Conservation (phyloP, 2,113 vertebrate genomes). For the Dascyllus trimaculatus region DNA sequence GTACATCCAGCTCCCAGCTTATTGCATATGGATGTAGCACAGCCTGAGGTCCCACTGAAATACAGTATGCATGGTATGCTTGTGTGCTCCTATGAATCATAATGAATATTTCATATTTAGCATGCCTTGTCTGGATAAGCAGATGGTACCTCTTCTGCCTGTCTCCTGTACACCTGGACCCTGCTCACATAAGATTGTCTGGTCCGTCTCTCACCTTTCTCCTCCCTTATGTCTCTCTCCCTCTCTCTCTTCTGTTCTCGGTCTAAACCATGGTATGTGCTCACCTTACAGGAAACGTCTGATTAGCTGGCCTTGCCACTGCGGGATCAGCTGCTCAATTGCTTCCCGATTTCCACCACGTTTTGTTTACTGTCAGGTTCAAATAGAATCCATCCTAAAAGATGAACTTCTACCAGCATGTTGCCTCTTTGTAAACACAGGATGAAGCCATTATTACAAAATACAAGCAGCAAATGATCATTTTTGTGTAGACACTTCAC, state of each 20-base stretch:
- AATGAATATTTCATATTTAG: slow-evolving; percentile 77
- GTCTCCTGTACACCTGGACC: slow-evolving; percentile 73
- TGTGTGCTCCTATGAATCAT: slow-evolving; percentile 57
- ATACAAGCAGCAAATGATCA: no score
- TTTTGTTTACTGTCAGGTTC: slow-evolving; percentile 22
- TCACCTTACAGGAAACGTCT: slow-evolving; percentile 26
- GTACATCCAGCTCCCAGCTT: slow-evolving; percentile 27
- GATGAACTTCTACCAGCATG: not conserved
- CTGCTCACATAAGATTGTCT: slow-evolving; percentile 38
- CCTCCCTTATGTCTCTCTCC: not conserved
- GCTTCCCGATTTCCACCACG: not conserved
- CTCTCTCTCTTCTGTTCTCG: not conserved
- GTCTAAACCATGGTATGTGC: not conserved
- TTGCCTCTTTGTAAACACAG: not conserved
- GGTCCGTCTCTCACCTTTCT: slow-evolving; percentile 4
- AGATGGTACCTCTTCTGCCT: slow-evolving; percentile 71
- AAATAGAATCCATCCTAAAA: slow-evolving; percentile 13
- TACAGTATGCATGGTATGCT: slow-evolving; percentile 44
- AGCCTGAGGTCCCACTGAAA: slow-evolving; percentile 45
- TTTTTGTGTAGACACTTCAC: no score
- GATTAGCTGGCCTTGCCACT: slow-evolving; percentile 13
- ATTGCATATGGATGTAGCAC: slow-evolving; percentile 57
- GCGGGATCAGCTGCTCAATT: slow-evolving; percentile 38
- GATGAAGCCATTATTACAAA: not conserved
- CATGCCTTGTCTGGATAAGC: slow-evolving; percentile 68